Conservation (phyloP, 2,888 invertebrate genomes). For the Callyntrura sp. region DNA sequence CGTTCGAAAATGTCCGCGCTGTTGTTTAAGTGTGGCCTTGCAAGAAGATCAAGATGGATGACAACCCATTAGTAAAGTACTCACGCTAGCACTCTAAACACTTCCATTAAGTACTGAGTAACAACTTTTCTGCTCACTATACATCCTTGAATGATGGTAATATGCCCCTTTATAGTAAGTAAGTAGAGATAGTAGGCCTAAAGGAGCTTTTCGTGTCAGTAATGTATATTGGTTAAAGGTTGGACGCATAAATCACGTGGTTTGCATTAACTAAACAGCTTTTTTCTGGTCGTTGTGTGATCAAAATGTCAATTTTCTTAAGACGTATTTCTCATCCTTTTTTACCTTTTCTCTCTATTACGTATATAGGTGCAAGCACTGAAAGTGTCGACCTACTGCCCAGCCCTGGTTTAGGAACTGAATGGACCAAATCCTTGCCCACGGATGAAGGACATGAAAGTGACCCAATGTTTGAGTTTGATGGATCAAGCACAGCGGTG, state of each 20-base stretch:
- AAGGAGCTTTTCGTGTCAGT: not conserved
- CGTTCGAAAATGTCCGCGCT: slow-evolving; percentile 20
- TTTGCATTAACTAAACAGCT: slow-evolving; percentile 10
- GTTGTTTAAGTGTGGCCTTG: slow-evolving; percentile 64
- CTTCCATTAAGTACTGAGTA: slow-evolving; percentile 12
- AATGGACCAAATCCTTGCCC: slow-evolving; percentile 93
- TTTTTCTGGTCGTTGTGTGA: not conserved
- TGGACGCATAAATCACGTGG: not conserved
- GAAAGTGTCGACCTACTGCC: slow-evolving; percentile 95
- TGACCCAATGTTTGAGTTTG: slow-evolving; percentile 98
- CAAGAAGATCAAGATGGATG: slow-evolving; percentile 70
- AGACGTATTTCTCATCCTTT: slow-evolving; percentile 21
- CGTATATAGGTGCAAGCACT: slow-evolving; percentile 89
- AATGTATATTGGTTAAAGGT: not conserved
- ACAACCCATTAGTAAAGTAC: slow-evolving; percentile 59
- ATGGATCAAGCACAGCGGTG: slow-evolving; percentile 95
- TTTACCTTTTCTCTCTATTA: not conserved
- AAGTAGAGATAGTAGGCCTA: too few relatives aligned
- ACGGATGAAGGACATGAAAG: slow-evolving; percentile 93
- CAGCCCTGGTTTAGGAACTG: slow-evolving; percentile 90
- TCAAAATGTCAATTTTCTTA: slow-evolving; percentile 13
- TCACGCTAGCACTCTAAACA: slow-evolving; percentile 34
- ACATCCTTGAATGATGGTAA: not conserved
- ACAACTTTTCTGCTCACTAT: not conserved
- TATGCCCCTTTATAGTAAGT: not conserved